Evolutionary conservation across 2,888 invertebrate genomes (phyloP), one percentile per base, ranked within the genome.

Genomic region (Plusia festucae): DNA sequence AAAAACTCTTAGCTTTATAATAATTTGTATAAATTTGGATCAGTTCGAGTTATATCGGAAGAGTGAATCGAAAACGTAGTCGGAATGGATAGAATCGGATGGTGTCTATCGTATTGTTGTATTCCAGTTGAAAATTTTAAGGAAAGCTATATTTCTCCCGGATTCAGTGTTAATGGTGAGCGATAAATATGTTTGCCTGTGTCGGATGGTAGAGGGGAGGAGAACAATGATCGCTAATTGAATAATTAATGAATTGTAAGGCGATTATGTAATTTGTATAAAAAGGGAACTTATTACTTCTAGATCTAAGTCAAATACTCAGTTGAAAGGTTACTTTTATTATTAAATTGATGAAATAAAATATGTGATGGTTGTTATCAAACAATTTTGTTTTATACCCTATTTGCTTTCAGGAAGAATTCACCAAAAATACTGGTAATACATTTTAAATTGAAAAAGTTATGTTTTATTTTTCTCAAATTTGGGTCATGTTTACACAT

Each of bases 41-140:
- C 6, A n/a, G 5, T n/a, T n/a, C n/a, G 0, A n/a, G n/a, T n/a
- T n/a, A 40, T 5, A 40, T 34, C 15, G 34, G 5, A 15, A 34
- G 13, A 15, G 4, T 5, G 0, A n/a, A n/a, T 40, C n/a, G 40
- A 15, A 0, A 15, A 5, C 1, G 5, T 5, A 40, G n/a, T 40
- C n/a, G 40, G 40, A 40, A 1, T 5, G 9, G 30, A 30, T 1
- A 30, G 5, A 30, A 30, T 30, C 30, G 40, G 40, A 40, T n/a
- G 40, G 40, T 40, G n/a, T 40, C 1, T 6, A 5, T 40, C 40
- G 7, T 40, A 40, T 40, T 34, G 68, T 67, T 74, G 74, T 75
- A 72, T 73, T 78, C 63, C 70, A 63, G 69, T 67, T 77, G 72
- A 73, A 74, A 82, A 79, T 79, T 64, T 67, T 72, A 60, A 71